A percentile compares a stretch with the other conserved stretches of the same genome.
phyloP scores from a whole-genome alignment of 2,113 vertebrate genomes.

The Bujurquina vittata region DNA sequence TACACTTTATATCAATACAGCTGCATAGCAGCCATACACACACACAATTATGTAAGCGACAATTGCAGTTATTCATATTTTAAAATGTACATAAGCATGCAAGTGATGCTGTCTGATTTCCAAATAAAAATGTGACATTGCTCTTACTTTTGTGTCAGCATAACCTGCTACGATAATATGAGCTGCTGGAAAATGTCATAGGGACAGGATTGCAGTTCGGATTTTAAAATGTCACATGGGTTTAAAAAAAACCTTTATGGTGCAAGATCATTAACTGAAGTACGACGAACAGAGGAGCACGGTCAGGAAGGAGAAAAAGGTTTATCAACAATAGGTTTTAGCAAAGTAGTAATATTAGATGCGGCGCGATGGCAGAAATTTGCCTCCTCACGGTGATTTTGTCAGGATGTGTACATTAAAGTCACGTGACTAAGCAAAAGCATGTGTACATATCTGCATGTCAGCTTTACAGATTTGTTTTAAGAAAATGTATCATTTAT shows the following conservation, averaged over 20 bases:
- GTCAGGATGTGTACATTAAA: neutral
- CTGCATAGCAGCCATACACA: neutral
- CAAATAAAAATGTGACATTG: neutral
- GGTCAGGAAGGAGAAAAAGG: neutral
- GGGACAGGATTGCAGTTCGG: neutral
- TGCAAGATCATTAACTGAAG: neutral
- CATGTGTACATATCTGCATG: neutral
- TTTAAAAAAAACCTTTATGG: neutral
- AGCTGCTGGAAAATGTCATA: slow-evolving; percentile 5
- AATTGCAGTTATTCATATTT: neutral
- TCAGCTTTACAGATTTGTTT: neutral
- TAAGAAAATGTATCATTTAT: neutral
- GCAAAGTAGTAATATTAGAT: neutral
- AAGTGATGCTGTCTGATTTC: neutral
- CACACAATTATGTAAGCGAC: neutral
- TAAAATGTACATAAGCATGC: neutral
- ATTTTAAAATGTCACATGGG: slow-evolving; percentile 1
- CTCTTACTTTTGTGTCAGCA: neutral
- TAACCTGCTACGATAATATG: neutral
- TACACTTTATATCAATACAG: accelerated
- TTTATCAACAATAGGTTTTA: neutral
- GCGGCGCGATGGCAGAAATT: neutral
- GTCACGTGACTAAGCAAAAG: neutral
- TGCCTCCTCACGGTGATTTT: neutral
- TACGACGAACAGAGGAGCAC: neutral